Evolutionary conservation across 2,888 invertebrate genomes (phyloP).

Genomic region (Agapostemon virescens): DNA sequence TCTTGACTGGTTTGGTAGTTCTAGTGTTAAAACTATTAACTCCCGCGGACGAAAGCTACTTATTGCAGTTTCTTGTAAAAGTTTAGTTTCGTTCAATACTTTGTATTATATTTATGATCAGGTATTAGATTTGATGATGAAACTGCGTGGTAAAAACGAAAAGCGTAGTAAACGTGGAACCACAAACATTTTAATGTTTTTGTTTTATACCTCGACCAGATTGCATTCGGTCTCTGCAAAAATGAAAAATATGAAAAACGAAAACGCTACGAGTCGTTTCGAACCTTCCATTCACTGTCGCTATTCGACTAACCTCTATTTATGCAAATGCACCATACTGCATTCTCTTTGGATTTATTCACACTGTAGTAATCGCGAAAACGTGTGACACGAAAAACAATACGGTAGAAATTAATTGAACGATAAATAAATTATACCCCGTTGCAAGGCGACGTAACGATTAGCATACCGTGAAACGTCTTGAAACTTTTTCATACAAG

Average conservation of each 20-base stretch:
- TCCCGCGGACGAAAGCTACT: not conserved
- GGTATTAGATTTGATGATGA: too few species aligned
- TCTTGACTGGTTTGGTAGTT: too few species aligned
- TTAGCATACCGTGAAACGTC: too few species aligned
- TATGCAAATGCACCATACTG: not conserved
- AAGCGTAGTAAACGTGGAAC: not conserved
- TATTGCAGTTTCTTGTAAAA: too few species aligned
- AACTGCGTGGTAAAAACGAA: too few species aligned
- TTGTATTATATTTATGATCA: not conserved
- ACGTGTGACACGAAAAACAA: not conserved
- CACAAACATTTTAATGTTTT: not conserved
- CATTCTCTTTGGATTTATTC: slow-evolving; percentile 5
- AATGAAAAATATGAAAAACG: not conserved
- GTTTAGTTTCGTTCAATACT: not conserved
- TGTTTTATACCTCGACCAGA: not conserved
- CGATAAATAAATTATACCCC: too few species aligned
- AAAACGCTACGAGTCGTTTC: not conserved
- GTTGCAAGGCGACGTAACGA: too few species aligned
- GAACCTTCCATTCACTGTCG: slow-evolving; percentile 1
- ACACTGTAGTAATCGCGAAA: not conserved
- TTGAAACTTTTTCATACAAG: not conserved
- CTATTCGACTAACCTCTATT: slow-evolving; percentile 5
- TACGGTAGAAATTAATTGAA: not conserved
- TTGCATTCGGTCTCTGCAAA: not conserved
- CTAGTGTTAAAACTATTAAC: not conserved